Base-by-base conservation (phyloP, 2,113 vertebrate genomes). In the Oenanthe oenanthe region DNA sequence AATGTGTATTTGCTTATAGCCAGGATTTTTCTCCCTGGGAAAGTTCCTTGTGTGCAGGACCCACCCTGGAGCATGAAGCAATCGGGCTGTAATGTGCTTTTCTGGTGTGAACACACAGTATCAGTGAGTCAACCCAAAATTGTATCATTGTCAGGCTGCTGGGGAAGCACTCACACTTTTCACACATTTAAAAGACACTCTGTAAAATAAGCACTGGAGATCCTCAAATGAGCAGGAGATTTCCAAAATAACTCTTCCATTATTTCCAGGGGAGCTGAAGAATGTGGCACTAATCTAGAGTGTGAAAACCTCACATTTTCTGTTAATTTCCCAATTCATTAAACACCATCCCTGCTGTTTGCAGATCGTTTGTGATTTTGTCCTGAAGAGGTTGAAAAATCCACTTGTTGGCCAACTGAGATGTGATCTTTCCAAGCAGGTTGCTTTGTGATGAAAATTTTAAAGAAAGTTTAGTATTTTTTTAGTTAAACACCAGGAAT, bases 81-180 rank as follows among this genome's bases (percentile, higher is more conserved):
- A 62, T 82, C 11, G 0, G 51, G 36, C 91, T 73, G 80, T 80
- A 93, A 62, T 15, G 34, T 73, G 89, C 19, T 13, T 95, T 88
- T 96, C 85, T 96, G 61, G 65, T 79, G 26, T 47, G 72, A 67
- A 32, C 86, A 47, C 32, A 11, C 89, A 79, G 57, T 65, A 82
- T 92, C 95, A 85, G 81, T 78, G 97, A 95, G 80, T 94, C 96
- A 77, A 65, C 93, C 67, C 78, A 29, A 51, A 89, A 67, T 1
- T 76, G 60, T 34, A 29, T n/a, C 85, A 4, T 4, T 47, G 78
- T 4, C 40, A 3, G 34, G 20, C 73, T 48, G 3, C 38, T 6
- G 2, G 62, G 61, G 50, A 63, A 56, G 40, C 17, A 6, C 81
- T 40, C 25, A 9, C 45, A 6, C 5, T 8, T 74, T 24, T 8